Conservation (phyloP, 2,888 invertebrate genomes). For the Sesamia inferens region DNA sequence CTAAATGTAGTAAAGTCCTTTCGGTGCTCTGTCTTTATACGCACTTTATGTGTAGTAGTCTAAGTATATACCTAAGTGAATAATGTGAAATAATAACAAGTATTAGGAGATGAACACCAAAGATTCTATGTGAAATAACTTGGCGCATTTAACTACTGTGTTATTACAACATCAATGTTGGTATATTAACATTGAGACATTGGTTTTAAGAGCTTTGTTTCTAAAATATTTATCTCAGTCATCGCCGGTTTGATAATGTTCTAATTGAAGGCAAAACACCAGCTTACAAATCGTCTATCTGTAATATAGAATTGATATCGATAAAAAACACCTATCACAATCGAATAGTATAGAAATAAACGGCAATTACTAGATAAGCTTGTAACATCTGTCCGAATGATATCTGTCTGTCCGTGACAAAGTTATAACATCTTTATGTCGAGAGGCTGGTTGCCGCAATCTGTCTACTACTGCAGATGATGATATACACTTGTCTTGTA, state of each 20-base stretch:
- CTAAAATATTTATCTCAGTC: constrained; percentile 15
- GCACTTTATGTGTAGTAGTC: not conserved
- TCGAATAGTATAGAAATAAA: constrained; percentile 38
- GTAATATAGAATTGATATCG: constrained; percentile 4
- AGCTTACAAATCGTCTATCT: constrained; percentile 4
- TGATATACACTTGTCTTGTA: constrained; percentile 64
- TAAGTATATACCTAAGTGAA: constrained; percentile 30
- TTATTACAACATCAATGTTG: constrained; percentile 40
- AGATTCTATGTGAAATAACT: constrained; percentile 50
- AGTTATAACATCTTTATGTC: constrained; percentile 68
- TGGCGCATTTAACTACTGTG: constrained; percentile 45
- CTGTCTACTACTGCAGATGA: constrained; percentile 57
- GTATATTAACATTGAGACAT: constrained; percentile 37
- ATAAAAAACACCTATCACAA: constrained; percentile 40
- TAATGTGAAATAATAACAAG: constrained; percentile 52
- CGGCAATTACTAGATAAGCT: constrained; percentile 43
- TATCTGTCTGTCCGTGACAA: constrained; percentile 72
- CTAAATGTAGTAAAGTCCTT: not conserved
- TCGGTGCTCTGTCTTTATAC: not conserved
- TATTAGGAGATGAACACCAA: constrained; percentile 47
- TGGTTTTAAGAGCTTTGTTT: constrained; percentile 26
- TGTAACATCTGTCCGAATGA: constrained; percentile 34
- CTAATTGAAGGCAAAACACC: not conserved
- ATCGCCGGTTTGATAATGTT: too few relatives aligned
- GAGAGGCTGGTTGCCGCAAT: constrained; percentile 67